phyloP scores from a whole-genome alignment of 2,113 vertebrate genomes.

The Rhodinocichla rosea region DNA sequence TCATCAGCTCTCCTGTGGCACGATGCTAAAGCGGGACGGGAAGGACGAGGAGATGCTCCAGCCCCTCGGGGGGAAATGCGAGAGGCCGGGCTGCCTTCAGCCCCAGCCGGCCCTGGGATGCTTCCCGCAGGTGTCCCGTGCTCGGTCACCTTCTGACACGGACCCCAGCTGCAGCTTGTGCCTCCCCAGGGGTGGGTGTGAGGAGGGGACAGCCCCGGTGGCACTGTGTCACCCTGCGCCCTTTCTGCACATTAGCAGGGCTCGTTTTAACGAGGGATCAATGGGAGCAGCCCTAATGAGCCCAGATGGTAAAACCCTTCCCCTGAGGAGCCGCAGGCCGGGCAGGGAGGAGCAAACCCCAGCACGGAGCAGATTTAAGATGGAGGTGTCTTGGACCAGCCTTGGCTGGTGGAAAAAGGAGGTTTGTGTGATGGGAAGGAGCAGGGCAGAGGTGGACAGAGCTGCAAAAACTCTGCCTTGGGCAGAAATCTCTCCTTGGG shows the following conservation, averaged over 20 bases:
- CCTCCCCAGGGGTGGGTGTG: background rate
- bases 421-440: background rate
- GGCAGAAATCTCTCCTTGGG: background rate
- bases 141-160: accelerated
- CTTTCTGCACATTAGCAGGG: background rate
- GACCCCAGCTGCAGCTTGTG: accelerated
- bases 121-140: accelerated
- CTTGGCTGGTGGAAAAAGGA: background rate
- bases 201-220: background rate
- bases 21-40: background rate
- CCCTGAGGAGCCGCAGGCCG: background rate
- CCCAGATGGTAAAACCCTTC: background rate
- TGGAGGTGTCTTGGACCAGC: background rate
- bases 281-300: background rate
- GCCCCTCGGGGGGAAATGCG: accelerated
- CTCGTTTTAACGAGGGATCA: background rate
- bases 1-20: background rate
- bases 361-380: background rate
- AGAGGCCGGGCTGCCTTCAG: accelerated
- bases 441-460: background rate
- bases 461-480: background rate
- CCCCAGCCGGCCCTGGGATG: accelerated
- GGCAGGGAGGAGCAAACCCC: background rate
- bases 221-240: conserved; percentile 28
- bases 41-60: background rate